A percentile compares a stretch with the other conserved stretches of the same genome.
phyloP scores from a whole-genome alignment of 2,888 invertebrate genomes.

The Electrophaes corylata region DNA sequence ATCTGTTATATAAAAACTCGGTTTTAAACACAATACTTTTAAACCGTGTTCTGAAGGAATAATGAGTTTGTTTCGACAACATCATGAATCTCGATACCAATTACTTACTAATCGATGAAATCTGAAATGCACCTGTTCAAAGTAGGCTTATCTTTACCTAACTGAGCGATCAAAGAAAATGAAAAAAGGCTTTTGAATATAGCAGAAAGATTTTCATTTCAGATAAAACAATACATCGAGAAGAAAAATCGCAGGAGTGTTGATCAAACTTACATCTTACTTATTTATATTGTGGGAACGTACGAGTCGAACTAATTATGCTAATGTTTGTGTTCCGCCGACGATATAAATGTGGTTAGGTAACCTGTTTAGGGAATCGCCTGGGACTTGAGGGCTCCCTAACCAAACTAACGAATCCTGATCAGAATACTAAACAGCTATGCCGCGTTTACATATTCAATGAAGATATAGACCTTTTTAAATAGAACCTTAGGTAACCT shows the following conservation, averaged over 20 bases:
- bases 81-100: conserved; percentile 17
- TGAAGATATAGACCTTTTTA: conserved; percentile 49
- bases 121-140: conserved; percentile 12
- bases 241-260: conserved; percentile 42
- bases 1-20: conserved; percentile 23
- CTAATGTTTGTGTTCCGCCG: conserved; percentile 73
- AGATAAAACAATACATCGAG: conserved; percentile 28
- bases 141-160: conserved; percentile 8
- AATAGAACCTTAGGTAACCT: conserved; percentile 4
- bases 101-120: conserved; percentile 27
- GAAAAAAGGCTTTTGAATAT: not conserved
- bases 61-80: conserved; percentile 15
- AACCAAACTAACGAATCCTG: conserved; percentile 71
- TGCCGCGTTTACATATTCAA: conserved; percentile 64
- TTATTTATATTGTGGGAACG: conserved; percentile 60
- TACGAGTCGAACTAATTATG: conserved; percentile 71
- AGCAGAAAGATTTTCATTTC: conserved; percentile 22
- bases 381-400: conserved; percentile 68
- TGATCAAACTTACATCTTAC: conserved; percentile 50
- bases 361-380: conserved; percentile 79
- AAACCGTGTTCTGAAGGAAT: conserved; percentile 17
- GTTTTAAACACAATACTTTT: conserved; percentile 16
- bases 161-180: conserved; percentile 16
- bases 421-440: conserved; percentile 70
- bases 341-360: conserved; percentile 76